Evolutionary conservation across 2,888 invertebrate species (phyloP), one percentile per base, ranked within the genome.

Genomic region (Melanargia galathea): DNA sequence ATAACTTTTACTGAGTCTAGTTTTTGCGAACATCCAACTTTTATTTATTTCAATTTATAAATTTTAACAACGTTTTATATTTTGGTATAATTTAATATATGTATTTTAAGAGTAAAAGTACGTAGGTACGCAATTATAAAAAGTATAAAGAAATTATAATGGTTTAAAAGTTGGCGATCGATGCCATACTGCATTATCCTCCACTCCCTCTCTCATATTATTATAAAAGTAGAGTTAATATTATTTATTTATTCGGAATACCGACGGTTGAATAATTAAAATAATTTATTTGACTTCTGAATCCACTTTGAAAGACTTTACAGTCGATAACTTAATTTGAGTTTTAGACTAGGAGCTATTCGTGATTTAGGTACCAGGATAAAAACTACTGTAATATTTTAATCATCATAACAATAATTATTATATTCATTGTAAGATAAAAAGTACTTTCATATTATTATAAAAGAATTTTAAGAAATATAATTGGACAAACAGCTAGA

Each of bases 281-380:
- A 52, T 52, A 52, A 52, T 52, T 52, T 52, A 52, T 52, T 52
- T 52, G 52, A 52, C 52, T 52, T 52, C 52, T 52, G 52, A 52
- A 52, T 52, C 35, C 33, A 35, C 33, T 35, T 52, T 35, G 20
- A 52, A 52, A 35, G 33, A 55, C 55, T 40, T 55, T 43, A 55
- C 55, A n/a, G 57, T 46, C 52, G 58, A 63, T 55, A 51, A 54
- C 48, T 51, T 63, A 56, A 48, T 45, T 40, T 16, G 35, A 48
- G 40, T 52, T 62, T 8, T 46, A 59, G 40, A 22, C 48, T 13
- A 16, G 20, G 52, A 52, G 52, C 26, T 35, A 7, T 2, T 38
- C 6, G 6, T 1, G 16, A 22, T 38, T 54, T 10, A 10, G 10
- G 2, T 8, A 16, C 7, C 43, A 16, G 38, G 4, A 1, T 13